Evolutionary conservation across 2,797 vertebrate species (phyloP).

Genomic region (Sparidentex hasta): DNA sequence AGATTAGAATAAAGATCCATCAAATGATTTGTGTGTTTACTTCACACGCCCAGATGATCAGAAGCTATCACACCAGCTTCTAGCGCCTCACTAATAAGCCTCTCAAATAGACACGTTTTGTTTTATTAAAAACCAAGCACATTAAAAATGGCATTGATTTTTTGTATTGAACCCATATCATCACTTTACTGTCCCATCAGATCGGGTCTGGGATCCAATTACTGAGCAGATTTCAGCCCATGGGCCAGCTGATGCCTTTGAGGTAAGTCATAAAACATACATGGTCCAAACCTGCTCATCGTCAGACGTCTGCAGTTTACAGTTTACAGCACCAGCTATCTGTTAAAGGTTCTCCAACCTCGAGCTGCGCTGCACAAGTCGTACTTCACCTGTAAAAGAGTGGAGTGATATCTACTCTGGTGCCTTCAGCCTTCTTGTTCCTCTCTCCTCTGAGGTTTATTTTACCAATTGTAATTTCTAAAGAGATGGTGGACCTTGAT

Average conservation of each 20-base stretch:
- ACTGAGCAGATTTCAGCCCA: conserved; percentile 27
- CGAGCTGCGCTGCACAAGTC: background rate
- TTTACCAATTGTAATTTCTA: conserved; percentile 16
- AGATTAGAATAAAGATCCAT: conserved; percentile 21
- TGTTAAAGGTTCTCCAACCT: background rate
- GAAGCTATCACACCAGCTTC: conserved; percentile 16
- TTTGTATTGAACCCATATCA: conserved; percentile 5
- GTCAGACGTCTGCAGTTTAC: too few relatives aligned
- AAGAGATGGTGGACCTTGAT: conserved; percentile 12
- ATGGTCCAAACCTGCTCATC: background rate
- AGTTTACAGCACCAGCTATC: background rate
- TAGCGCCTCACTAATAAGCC: conserved; percentile 7
- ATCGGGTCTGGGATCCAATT: conserved; percentile 36
- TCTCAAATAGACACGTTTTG: conserved; percentile 14
- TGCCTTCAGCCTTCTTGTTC: background rate
- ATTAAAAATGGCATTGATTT: conserved; percentile 30
- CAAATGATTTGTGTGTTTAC: conserved; percentile 24
- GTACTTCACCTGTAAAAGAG: background rate
- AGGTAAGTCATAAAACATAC: conserved; percentile 32
- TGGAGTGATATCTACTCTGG: background rate
- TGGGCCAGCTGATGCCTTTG: conserved; percentile 48
- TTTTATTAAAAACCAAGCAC: conserved; percentile 31
- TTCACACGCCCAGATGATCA: conserved; percentile 7
- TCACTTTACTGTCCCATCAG: conserved; percentile 29
- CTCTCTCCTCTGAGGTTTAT: conserved; percentile 1